Evolutionary conservation across 2,888 invertebrate species (phyloP).

Genomic region (Phyllotreta cruciferae): DNA sequence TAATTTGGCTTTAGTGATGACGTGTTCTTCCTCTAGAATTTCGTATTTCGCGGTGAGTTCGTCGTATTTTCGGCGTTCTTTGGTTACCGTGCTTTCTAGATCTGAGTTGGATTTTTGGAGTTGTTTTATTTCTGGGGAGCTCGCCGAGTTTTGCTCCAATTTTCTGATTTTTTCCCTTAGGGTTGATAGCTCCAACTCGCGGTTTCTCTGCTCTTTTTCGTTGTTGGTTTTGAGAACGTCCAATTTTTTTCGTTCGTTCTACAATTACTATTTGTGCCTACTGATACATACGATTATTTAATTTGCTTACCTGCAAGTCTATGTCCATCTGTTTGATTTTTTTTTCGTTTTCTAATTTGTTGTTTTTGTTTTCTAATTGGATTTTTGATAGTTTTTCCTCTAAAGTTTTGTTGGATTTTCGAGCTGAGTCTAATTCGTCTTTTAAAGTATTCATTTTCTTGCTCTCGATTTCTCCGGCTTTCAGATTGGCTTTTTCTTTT

Average conservation of each 20-base stretch:
- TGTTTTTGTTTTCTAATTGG: constrained; percentile 68
- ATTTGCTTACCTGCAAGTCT: constrained; percentile 51
- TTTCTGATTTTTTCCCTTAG: constrained; percentile 77
- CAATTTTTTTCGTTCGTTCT: constrained; percentile 72
- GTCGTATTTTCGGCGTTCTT: constrained; percentile 77
- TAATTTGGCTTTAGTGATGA: constrained; percentile 80
- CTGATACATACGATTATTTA: constrained; percentile 2
- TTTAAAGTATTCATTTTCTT: constrained; percentile 52
- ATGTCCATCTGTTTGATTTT: constrained; percentile 59
- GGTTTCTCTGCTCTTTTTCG: constrained; percentile 79
- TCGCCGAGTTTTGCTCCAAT: constrained; percentile 68
- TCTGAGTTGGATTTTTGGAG: constrained; percentile 66
- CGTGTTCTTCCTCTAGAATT: constrained; percentile 83
- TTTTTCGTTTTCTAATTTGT: constrained; percentile 70
- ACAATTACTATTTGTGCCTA: constrained; percentile 32
- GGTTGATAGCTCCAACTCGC: constrained; percentile 78
- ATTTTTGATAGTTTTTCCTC: constrained; percentile 68
- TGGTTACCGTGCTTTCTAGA: constrained; percentile 71
- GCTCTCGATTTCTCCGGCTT: constrained; percentile 48
- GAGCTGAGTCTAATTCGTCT: constrained; percentile 53
- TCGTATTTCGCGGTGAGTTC: constrained; percentile 85
- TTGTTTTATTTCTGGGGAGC: constrained; percentile 71
- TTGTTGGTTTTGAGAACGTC: constrained; percentile 72
- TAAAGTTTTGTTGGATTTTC: constrained; percentile 48
- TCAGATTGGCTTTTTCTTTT: constrained; percentile 59